Evolutionary conservation across 2,797 vertebrate species (phyloP).

Genomic region (Etheostoma nigrum): DNA sequence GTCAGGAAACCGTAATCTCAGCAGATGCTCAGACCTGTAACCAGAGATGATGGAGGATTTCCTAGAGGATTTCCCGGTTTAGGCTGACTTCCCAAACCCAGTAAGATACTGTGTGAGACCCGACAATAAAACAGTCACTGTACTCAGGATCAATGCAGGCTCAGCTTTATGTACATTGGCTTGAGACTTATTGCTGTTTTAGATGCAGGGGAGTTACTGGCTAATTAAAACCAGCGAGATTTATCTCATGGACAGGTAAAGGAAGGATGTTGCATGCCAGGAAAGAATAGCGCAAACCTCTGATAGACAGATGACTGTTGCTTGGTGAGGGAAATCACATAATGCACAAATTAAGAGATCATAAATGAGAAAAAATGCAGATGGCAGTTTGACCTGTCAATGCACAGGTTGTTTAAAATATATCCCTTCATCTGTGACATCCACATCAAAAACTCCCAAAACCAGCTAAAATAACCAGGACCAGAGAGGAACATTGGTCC

Average conservation of each 20-base stretch:
- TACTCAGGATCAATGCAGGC: conserved; percentile 59
- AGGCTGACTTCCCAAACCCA: conserved; percentile 38
- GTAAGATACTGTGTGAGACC: conserved; percentile 25
- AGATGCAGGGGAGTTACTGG: conserved; percentile 38
- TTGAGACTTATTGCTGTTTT: conserved; percentile 45
- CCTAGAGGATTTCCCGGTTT: conserved; percentile 55
- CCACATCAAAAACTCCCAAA: conserved; percentile 8
- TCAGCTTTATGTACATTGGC: conserved; percentile 48
- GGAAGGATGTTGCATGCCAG: conserved; percentile 6
- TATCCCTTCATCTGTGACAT: neutral
- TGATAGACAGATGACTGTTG: conserved; percentile 7
- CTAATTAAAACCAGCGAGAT: conserved; percentile 50
- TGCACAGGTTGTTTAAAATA: conserved; percentile 6
- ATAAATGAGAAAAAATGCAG: neutral
- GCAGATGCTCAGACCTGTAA: conserved; percentile 37
- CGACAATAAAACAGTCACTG: conserved; percentile 42
- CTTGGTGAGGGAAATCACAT: neutral
- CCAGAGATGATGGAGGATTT: conserved; percentile 48
- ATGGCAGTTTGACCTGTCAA: neutral
- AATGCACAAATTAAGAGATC: neutral
- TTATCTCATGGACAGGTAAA: conserved; percentile 31
- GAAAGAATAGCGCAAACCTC: neutral
- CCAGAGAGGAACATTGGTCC: conserved; percentile 25
- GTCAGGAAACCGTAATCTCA: conserved; percentile 41
- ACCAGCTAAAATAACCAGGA: conserved; percentile 3